Conservation (phyloP, 2,113 vertebrate genomes). For the Noctilio leporinus region DNA sequence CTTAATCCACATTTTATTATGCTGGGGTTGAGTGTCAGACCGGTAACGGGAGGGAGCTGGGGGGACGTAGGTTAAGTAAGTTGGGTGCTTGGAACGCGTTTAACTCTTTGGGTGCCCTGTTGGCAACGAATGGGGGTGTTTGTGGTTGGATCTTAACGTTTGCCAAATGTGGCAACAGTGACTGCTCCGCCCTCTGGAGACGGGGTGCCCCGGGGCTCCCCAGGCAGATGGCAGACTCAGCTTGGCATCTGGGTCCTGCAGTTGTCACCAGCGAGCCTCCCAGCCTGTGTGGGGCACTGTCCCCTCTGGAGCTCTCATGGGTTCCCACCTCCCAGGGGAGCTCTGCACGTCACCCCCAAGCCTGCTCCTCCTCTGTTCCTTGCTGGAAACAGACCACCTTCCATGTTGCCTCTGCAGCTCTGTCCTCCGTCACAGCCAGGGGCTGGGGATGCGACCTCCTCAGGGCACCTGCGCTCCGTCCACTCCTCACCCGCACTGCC, state of each 20-base stretch:
- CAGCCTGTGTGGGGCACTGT: too few species aligned
- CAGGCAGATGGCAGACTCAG: not conserved
- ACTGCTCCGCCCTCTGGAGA: not conserved
- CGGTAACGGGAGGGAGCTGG: slow-evolving; percentile 32
- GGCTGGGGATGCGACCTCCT: not conserved
- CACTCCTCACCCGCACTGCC: too few species aligned
- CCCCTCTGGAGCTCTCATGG: not conserved
- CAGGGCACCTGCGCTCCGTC: not conserved
- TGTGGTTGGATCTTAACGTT: not conserved
- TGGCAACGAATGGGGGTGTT: not conserved
- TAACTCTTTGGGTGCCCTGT: slow-evolving; percentile 43
- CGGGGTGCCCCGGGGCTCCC: not conserved
- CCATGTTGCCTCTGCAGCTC: rapidly evolving
- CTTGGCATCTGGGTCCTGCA: not conserved
- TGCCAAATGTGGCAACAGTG: not conserved
- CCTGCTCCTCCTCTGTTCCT: not conserved
- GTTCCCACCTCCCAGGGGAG: not conserved
- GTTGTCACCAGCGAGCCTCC: not conserved
- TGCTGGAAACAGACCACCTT: not conserved
- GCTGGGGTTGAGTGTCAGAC: slow-evolving; percentile 32
- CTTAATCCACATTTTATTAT: slow-evolving; percentile 74
- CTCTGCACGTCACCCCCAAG: not conserved
- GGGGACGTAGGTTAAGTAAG: too few species aligned
- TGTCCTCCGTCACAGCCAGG: not conserved
- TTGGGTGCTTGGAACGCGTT: not conserved